phyloP scores from a whole-genome alignment of 1,140 invertebrate genomes.

The Philotrypesis tridentata region DNA sequence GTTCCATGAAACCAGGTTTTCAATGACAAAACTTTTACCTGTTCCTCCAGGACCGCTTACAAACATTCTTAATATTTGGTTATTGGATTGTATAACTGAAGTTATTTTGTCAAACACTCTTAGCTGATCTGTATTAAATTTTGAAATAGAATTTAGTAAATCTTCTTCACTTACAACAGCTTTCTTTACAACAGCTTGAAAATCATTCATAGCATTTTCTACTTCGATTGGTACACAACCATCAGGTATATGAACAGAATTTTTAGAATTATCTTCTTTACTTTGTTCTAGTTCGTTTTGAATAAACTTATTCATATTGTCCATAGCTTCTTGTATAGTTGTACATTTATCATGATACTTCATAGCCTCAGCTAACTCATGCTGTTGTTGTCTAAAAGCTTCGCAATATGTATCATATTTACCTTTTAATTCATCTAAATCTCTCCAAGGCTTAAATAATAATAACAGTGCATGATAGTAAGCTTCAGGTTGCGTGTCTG shows the following conservation, averaged over 20 bases:
- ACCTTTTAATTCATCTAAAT: slow-evolving; percentile 47
- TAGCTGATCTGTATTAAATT: slow-evolving; percentile 54
- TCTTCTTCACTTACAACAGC: no score
- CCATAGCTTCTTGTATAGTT: no score
- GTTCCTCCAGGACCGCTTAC: slow-evolving; percentile 47
- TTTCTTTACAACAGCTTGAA: no score
- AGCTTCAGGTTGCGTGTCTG: no score
- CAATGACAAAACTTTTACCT: no score
- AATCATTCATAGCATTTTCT: no score
- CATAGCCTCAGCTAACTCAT: slow-evolving; percentile 40
- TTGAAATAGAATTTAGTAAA: no score
- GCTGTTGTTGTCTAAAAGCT: slow-evolving; percentile 38
- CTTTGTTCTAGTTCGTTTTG: slow-evolving; percentile 50
- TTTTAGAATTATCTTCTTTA: slow-evolving; percentile 11
- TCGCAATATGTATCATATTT: slow-evolving; percentile 43
- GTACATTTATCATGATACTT: no score
- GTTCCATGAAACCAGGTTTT: no score
- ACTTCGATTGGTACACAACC: slow-evolving; percentile 46
- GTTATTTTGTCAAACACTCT: slow-evolving; percentile 52
- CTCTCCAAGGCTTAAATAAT: slow-evolving; percentile 53
- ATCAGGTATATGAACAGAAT: background rate
- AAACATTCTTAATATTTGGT: slow-evolving; percentile 40
- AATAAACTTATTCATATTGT: no score
- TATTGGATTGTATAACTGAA: slow-evolving; percentile 20
- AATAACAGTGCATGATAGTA: no score